Evolutionary conservation across 2,113 vertebrate species (phyloP), one percentile per base, ranked within the genome.

Genomic region (Falco punctatus): DNA sequence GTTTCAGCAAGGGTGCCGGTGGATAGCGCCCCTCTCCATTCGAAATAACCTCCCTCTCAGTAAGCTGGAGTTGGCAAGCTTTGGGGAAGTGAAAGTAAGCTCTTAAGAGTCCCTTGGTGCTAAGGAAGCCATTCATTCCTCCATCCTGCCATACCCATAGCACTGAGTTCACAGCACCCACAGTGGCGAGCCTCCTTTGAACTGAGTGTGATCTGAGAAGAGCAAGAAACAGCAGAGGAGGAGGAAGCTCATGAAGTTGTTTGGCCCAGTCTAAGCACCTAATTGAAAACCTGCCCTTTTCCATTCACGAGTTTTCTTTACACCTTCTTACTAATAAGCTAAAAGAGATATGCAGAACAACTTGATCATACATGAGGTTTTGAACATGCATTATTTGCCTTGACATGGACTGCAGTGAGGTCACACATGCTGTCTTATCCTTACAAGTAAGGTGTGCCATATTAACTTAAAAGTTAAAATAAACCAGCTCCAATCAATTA

Each of bases 101-200:
- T 85, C n/a, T 71, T 38, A 10, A 17, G 52, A 5, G 14, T 51
- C 13, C 21, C 26, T 46, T 19, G 5, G 7, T 79, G 30, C 57
- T 62, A 73, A 44, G 18, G 55, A 84, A 90, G 35, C 32, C 19
- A 4, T 69, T 72, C 23, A 6, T 80, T 51, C 21, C 44, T 88
- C 32, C 28, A 35, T 51, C 26, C 32, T 94, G 27, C 44, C 20
- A 0, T 40, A 54, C 7, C 27, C 0, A 0, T 33, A 59, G 64
- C 54, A 21, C n/a, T 55, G 72, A 78, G 57, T 33, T 89, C 65
- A 23, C 13, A 66, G 2, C 8, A 44, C 23, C 32, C 72, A 58
- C 33, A 44, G 40, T 48, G 35, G 13, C 23, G 30, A 30, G 7
- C 13, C 11, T 64, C 26, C 46, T 87, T 78, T 81, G 42, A 87